Base-by-base conservation (phyloP, 2,113 vertebrate genomes). In the Zosterops pallidus region DNA sequence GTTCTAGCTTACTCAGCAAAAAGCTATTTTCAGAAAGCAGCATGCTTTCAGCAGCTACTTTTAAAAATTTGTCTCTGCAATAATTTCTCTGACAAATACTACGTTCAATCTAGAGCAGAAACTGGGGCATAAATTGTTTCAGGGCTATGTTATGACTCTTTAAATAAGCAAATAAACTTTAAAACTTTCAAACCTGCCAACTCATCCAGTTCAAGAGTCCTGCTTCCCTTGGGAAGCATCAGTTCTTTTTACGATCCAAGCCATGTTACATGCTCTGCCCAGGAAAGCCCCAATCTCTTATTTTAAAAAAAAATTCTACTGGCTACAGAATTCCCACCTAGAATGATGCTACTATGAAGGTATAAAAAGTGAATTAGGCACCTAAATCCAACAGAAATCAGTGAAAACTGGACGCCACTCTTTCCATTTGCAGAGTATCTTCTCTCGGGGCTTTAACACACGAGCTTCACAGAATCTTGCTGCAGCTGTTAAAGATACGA, bases 401-500 rank as follows among this genome's bases (percentile, higher is more conserved):
- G 3, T 55, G 60, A 81, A 62, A 96, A 70, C 2, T 41, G 64
- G 52, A 53, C 10, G 5, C 19, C 75, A 7, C 44, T 25, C 16
- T 37, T 65, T 72, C 46, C 33, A 55, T 41, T n/a, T 85, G 46
- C 65, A 69, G 15, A 0, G 11, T 42, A 20, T 82, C 14, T 37
- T 81, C 50, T 68, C 75, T 86, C 71, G 47, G 50, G 29, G 42
- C 60, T 63, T 83, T 84, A 89, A 63, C 76, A 86, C 29, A 44
- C 0, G 0, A 71, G 52, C 68, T 63, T 74, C 56, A 77, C 5
- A 71, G 35, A 84, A n/a, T 78, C 69, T 52, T 81, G 14, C 60
- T 71, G 80, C 95, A 96, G 94, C 94, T 97, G 91, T 86, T 94
- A 50, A 92, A 75, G 76, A 83, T 64, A 39, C 12, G 17, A 88